Evolutionary conservation across 1,140 invertebrate genomes (phyloP).

Genomic region (Trichogramma pretiosum): DNA sequence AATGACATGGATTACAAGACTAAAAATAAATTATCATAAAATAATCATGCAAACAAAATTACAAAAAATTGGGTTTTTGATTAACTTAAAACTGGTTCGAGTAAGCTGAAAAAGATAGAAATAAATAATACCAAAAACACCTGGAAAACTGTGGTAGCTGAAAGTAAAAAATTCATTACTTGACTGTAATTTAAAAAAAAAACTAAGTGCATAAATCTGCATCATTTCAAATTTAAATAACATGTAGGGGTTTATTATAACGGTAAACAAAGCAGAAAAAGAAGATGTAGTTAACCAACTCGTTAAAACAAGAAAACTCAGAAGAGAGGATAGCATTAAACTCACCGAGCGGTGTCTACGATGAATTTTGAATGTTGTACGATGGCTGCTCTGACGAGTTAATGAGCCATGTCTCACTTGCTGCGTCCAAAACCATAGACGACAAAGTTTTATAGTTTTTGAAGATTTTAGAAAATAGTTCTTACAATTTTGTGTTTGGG

Average conservation of each 20-base stretch:
- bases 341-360: conserved; percentile 67
- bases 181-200: neutral
- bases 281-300: conserved; percentile 6
- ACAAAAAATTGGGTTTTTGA: neutral
- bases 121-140: conserved; percentile 7
- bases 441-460: conserved; percentile 25
- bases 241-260: no score
- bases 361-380: conserved; percentile 58
- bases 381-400: conserved; percentile 56
- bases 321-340: conserved; percentile 35
- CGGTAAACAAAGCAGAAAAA: conserved; percentile 11
- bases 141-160: no score
- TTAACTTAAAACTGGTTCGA: neutral
- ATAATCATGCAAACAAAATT: conserved; percentile 12
- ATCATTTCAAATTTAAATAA: no score
- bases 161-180: neutral
- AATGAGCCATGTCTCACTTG: conserved; percentile 65
- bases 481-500: no score
- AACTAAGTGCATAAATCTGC: conserved; percentile 1
- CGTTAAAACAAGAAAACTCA: conserved; percentile 12
- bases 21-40: conserved; percentile 12
- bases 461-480: no score
- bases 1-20: conserved; percentile 1
- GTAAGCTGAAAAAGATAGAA: conserved; percentile 17
- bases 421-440: conserved; percentile 45